Evolutionary conservation across 2,888 invertebrate genomes (phyloP).

Genomic region (Nemotelus pantherinus): DNA sequence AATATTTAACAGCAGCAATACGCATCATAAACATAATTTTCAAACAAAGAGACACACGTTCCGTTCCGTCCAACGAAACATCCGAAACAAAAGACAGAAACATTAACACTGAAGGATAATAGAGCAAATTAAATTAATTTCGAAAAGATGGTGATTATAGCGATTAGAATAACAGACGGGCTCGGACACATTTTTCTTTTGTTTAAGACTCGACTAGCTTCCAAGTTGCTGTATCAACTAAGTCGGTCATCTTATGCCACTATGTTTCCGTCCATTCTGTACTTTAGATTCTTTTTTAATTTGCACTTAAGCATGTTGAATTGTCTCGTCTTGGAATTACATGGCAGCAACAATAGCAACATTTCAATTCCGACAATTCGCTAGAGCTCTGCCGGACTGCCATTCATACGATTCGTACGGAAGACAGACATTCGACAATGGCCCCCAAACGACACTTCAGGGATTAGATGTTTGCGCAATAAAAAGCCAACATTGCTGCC

Average conservation of each 20-base stretch:
- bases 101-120: neutral
- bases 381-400: too few species aligned
- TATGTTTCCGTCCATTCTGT: neutral
- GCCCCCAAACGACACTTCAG: conserved; percentile 35
- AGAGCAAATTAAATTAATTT: conserved; percentile 35
- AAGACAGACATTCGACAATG: conserved; percentile 6
- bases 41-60: neutral
- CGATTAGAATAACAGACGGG: conserved; percentile 40
- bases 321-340: conserved; percentile 16
- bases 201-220: conserved; percentile 5
- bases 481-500: conserved; percentile 34
- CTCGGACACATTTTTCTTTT: neutral
- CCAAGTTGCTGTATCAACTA: neutral
- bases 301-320: conserved; percentile 32
- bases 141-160: conserved; percentile 34
- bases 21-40: neutral
- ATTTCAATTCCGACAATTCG: too few species aligned
- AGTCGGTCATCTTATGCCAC: neutral
- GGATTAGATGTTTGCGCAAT: conserved; percentile 37
- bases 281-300: conserved; percentile 14
- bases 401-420: conserved; percentile 5
- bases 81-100: neutral
- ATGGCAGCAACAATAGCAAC: too few species aligned
- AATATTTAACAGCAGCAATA: conserved; percentile 19
- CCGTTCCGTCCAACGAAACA: neutral